Conservation (phyloP, 2,797 vertebrate species). For the Chiloscyllium punctatum region DNA sequence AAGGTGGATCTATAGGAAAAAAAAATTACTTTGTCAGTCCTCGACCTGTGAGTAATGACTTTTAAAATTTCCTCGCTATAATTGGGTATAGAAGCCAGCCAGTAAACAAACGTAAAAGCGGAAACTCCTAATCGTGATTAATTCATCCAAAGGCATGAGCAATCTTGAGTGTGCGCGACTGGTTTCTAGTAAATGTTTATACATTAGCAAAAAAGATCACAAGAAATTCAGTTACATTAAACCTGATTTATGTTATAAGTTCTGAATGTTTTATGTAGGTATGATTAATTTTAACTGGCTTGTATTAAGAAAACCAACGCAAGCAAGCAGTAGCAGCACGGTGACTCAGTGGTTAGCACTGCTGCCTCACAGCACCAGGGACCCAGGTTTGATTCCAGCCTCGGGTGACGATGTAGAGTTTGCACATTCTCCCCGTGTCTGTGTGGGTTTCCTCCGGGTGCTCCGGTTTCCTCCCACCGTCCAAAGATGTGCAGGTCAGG, state of each 20-base stretch:
- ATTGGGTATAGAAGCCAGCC: neutral
- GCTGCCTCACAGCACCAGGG: no score
- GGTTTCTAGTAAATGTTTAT: neutral
- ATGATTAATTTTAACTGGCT: neutral
- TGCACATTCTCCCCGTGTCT: no score
- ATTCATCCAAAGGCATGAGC: neutral
- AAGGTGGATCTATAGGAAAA: neutral
- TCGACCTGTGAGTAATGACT: no score
- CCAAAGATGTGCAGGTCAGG: no score
- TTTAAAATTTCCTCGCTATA: neutral
- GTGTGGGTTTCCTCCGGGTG: no score
- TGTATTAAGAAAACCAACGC: neutral
- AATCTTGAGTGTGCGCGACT: neutral
- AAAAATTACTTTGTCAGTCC: neutral
- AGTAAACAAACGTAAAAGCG: neutral
- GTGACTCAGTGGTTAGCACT: no score
- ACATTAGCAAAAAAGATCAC: neutral
- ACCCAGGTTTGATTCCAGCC: no score
- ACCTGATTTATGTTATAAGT: neutral
- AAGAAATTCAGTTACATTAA: neutral
- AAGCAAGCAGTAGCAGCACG: neutral
- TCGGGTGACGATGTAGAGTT: no score
- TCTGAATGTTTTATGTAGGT: neutral
- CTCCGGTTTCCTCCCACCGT: no score
- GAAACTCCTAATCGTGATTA: neutral